Base-by-base conservation (phyloP, 2,113 vertebrate genomes). In the Dicerorhinus sumatrensis region DNA sequence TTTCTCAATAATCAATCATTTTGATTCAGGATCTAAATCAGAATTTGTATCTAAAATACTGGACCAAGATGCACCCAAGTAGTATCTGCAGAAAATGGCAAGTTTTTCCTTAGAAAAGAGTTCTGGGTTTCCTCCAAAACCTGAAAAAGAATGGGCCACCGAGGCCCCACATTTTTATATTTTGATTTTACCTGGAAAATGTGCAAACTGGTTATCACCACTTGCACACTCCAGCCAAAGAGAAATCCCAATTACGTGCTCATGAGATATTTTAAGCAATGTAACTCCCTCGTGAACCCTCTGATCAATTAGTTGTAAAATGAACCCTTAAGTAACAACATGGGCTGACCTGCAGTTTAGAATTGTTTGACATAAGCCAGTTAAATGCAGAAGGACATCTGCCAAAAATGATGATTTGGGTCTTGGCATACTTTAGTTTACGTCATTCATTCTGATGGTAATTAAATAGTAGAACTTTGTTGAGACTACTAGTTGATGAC, bases 261-360 rank as follows among this genome's bases (percentile, higher is more conserved):
- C 58, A 70, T 12, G 46, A 85, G 56, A 54, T 62, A 73, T 92
- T 92, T 94, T 81, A 92, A 94, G 31, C 89, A 91, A 79, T 83
- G 62, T 48, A 69, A 87, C 70, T 91, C 96, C 48, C 51, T 94
- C 29, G 39, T 67, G 20, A 85, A 89, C 23, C 63, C 56, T 80
- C 80, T 88, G 46, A 93, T 72, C 89, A 92, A 91, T 96, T 84
- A 91, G 46, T 46, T 96, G 56, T 54, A 93, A 94, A 96, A 83
- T 23, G 48, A 97, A 90, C 33, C 5, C 21, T 54, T 79, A 75
- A 93, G 12, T 90, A 97, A 93, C 39, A 91, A 83, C 33, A 16
- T 77, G 23, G n/a, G 13, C 25, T 96, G 73, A 96, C 21, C 92
- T 87, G 10, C 6, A 73, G 10, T 79, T 89, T 90, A 86, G 62